A percentile compares a stretch with the other conserved stretches of the same genome.
Evolutionary conservation across 2,797 vertebrate genomes (phyloP).

Genomic region (Diplodus sargus): DNA sequence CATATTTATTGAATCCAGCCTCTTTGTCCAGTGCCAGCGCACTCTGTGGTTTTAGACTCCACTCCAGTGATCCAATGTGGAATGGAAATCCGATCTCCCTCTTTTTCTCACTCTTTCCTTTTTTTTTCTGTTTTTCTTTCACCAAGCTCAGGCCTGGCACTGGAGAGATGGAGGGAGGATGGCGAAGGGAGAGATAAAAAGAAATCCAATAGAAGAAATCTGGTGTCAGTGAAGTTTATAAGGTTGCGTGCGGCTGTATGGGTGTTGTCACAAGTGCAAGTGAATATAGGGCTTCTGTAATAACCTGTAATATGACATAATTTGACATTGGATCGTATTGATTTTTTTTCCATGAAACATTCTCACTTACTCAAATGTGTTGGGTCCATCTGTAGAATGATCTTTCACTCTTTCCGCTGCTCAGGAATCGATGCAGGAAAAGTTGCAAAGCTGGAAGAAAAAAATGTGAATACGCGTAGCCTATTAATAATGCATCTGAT

Average conservation of each 20-base stretch:
- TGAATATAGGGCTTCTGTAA: not conserved
- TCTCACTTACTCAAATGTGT: constrained; percentile 38
- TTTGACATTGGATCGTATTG: constrained; percentile 37
- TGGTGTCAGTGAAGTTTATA: constrained; percentile 2
- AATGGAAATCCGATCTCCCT: constrained; percentile 81
- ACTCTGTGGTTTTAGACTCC: constrained; percentile 84
- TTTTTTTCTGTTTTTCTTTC: constrained; percentile 59
- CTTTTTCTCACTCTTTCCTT: constrained; percentile 38
- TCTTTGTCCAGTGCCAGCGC: constrained; percentile 84
- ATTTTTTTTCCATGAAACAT: constrained; percentile 41
- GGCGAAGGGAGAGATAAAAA: constrained; percentile 32
- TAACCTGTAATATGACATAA: constrained; percentile 13
- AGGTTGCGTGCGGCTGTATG: constrained; percentile 11
- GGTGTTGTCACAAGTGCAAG: constrained; percentile 27
- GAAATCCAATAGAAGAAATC: constrained; percentile 1
- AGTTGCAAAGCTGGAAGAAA: constrained; percentile 12
- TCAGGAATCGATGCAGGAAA: not conserved
- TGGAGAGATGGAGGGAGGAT: constrained; percentile 49
- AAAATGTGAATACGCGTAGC: not conserved
- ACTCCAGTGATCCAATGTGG: constrained; percentile 83
- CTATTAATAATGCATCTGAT: constrained; percentile 12
- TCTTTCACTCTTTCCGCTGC: not conserved
- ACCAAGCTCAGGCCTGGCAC: constrained; percentile 59
- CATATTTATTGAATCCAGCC: constrained; percentile 88
- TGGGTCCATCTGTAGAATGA: constrained; percentile 7